A percentile compares a stretch with the other conserved stretches of the same genome.
phyloP scores from a whole-genome alignment of 2,113 vertebrate species.

The Oxyura jamaicensis region DNA sequence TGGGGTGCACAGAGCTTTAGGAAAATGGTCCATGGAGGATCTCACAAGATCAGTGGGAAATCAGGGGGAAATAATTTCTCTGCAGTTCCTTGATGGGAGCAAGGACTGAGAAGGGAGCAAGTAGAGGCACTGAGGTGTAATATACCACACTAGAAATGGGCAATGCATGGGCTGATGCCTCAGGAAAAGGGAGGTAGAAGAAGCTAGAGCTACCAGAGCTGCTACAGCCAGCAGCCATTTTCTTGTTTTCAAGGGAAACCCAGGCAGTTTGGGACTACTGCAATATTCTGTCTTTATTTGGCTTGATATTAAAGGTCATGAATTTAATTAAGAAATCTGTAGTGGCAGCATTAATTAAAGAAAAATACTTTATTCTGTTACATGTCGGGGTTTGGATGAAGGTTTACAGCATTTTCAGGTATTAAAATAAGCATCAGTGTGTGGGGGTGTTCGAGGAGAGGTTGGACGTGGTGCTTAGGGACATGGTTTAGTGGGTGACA shows the following conservation, averaged over 20 bases:
- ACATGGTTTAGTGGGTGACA: too few relatives aligned
- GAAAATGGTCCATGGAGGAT: not conserved
- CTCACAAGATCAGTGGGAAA: not conserved
- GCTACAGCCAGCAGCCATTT: not conserved
- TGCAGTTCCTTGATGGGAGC: not conserved
- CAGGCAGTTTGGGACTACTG: not conserved
- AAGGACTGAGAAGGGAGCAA: not conserved
- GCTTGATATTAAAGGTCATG: not conserved
- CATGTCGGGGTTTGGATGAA: not conserved
- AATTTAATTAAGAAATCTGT: not conserved
- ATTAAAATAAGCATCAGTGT: not conserved
- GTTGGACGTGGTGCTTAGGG: too few relatives aligned
- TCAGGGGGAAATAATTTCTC: not conserved
- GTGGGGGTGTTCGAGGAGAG: too few relatives aligned
- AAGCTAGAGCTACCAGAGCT: not conserved
- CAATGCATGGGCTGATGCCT: not conserved
- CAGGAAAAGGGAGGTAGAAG: not conserved
- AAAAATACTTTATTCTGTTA: not conserved
- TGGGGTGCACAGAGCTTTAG: not conserved
- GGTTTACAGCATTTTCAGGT: not conserved
- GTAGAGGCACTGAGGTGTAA: not conserved
- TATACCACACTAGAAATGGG: not conserved
- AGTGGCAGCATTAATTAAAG: not conserved
- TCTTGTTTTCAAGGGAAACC: not conserved
- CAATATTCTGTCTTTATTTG: not conserved